Conservation (phyloP, 2,888 invertebrate genomes). For the Drosophila rellima region DNA sequence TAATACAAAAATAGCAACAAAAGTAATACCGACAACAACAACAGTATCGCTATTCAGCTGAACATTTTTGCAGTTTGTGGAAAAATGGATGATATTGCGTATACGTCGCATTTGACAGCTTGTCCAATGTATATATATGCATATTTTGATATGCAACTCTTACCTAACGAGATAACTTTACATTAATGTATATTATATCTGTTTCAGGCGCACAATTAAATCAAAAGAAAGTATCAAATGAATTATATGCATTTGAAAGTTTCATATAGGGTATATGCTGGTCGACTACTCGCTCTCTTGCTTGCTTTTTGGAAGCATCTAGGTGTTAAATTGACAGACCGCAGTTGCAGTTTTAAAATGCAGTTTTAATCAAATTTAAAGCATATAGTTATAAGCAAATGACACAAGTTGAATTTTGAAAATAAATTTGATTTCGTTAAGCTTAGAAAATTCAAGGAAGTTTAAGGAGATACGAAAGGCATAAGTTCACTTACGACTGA, state of each 20-base stretch:
- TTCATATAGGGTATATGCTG: background rate
- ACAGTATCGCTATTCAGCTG: slow-evolving; percentile 23
- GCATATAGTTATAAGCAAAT: slow-evolving; percentile 5
- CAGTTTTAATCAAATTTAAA: slow-evolving; percentile 18
- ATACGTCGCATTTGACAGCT: slow-evolving; percentile 50
- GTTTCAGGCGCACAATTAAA: background rate
- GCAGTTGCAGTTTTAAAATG: slow-evolving; percentile 16
- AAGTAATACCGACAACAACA: slow-evolving; percentile 11
- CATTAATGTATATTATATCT: background rate
- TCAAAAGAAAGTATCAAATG: too few relatives aligned
- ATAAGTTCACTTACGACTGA: background rate
- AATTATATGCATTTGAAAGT: background rate
- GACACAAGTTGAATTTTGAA: background rate
- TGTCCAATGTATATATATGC: slow-evolving; percentile 48
- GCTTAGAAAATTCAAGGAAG: background rate
- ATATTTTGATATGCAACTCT: slow-evolving; percentile 30
- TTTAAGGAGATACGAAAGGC: background rate
- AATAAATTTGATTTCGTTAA: background rate
- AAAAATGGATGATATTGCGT: slow-evolving; percentile 55
- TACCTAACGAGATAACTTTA: background rate
- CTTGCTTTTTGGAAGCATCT: background rate
- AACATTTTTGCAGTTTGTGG: slow-evolving; percentile 52
- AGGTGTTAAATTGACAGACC: slow-evolving; percentile 2
- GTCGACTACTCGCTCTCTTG: background rate
- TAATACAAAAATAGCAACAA: slow-evolving; percentile 12